Evolutionary conservation across 1,140 invertebrate species (phyloP).

Genomic region (Drosophila tristis): DNA sequence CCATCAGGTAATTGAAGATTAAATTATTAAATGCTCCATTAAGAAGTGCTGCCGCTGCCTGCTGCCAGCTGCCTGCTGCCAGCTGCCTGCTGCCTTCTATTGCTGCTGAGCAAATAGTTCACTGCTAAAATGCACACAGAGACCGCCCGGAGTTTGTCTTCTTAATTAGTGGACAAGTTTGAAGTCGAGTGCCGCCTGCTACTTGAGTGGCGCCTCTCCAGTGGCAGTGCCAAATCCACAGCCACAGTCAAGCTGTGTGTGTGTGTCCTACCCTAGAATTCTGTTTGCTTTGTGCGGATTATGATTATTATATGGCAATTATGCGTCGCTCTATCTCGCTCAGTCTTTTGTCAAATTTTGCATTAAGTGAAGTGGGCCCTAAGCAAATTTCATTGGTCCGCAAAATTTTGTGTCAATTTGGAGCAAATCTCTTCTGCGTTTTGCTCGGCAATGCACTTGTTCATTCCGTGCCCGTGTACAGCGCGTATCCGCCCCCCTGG

Average conservation of each 20-base stretch:
- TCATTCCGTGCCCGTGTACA: too few species aligned
- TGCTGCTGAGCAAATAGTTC: constrained; percentile 47
- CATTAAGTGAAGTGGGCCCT: constrained; percentile 67
- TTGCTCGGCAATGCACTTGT: not conserved
- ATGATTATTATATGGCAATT: constrained; percentile 82
- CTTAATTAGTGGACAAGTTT: constrained; percentile 78
- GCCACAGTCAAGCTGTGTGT: not conserved
- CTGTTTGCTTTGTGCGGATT: constrained; percentile 77
- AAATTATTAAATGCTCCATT: too few species aligned
- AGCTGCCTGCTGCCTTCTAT: too few species aligned
- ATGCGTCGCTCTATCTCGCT: constrained; percentile 37
- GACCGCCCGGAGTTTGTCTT: constrained; percentile 65
- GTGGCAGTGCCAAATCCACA: not conserved
- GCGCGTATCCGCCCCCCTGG: not conserved
- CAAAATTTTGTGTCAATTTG: constrained; percentile 63
- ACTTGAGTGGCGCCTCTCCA: too few species aligned
- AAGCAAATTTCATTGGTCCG: constrained; percentile 56
- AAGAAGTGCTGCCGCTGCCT: too few species aligned
- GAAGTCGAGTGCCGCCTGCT: constrained; percentile 2
- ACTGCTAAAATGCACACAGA: constrained; percentile 43
- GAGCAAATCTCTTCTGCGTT: constrained; percentile 16
- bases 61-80: too few species aligned
- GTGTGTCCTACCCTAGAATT: not conserved
- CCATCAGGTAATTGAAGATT: too few species aligned
- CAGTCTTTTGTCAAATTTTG: constrained; percentile 68